A percentile compares a stretch with the other conserved stretches of the same genome.
These are phyloP conservation scores for Yponomeuta malinellus DNA, from an alignment of 2,888 invertebrate species.

Conservation along the genomic window DNA sequence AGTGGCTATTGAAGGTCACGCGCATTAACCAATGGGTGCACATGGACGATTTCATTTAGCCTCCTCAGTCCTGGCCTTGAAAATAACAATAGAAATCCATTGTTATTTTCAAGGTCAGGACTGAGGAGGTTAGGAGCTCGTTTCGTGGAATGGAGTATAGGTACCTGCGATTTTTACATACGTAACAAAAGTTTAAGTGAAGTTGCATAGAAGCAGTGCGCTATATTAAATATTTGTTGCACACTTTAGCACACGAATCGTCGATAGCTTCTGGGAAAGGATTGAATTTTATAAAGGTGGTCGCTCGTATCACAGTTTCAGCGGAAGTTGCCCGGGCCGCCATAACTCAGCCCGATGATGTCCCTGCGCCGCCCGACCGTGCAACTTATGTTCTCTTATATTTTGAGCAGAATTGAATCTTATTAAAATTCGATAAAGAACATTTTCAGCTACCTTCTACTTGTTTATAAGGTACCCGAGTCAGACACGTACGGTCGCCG, in stretches of 20 bases:
- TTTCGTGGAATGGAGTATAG: too few relatives aligned
- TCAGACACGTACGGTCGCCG: neutral
- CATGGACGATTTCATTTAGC: too few relatives aligned
- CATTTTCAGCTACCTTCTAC: neutral
- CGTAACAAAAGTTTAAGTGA: neutral
- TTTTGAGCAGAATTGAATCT: neutral
- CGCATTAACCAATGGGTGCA: too few relatives aligned
- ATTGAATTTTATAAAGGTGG: conserved; percentile 26
- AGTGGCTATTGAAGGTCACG: too few relatives aligned
- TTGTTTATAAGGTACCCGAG: neutral
- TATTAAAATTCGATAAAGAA: neutral
- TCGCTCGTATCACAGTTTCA: conserved; percentile 34
- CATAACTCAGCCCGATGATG: conserved; percentile 51
- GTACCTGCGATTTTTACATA: too few relatives aligned
- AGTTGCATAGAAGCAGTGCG: neutral
- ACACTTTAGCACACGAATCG: neutral
- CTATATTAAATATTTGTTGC: conserved; percentile 14
- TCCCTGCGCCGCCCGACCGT: conserved; percentile 6
- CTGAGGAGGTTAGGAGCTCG: too few relatives aligned
- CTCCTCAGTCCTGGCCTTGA: too few relatives aligned
- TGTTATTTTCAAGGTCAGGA: too few relatives aligned
- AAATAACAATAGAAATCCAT: too few relatives aligned
- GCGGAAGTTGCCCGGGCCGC: conserved; percentile 49
- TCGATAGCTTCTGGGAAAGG: conserved; percentile 15
- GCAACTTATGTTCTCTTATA: neutral